Base-by-base conservation (phyloP, 2,113 vertebrate species). In the Prochilodus magdalenae region DNA sequence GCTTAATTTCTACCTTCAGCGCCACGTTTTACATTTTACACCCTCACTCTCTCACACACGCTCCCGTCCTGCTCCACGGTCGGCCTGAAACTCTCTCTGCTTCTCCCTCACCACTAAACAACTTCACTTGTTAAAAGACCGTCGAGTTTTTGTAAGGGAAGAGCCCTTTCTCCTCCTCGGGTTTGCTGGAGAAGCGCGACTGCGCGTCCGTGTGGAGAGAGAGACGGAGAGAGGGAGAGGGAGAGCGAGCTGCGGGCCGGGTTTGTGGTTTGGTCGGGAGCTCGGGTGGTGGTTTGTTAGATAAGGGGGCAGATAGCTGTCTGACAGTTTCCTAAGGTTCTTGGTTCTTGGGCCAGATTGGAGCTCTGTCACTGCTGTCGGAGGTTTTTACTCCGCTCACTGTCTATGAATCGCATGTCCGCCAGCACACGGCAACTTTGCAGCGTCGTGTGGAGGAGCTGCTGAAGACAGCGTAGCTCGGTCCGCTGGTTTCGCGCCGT, bases 21-120 rank as follows among this genome's bases (percentile, higher is more conserved):
- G 93, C 92, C 91, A 93, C 93, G 94, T 94, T 94, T 88, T 92
- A 90, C 89, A 65, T 89, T 60, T 60, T 26, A 60, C 57, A 60
- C 57, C 24, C 57, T 10, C 51, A 55, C 49, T 7, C 5, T 7
- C 49, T 5, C 53, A 22, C 57, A 60, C 57, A 60, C 57, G 63
- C 70, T 86, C 86, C 86, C 82, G 77, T 87, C 83, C 78, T 80
- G 16, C 49, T 36, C 26, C 51, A 18, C 47, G 18, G 1, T 26
- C 27, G 73, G 18, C 14, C 75, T 62, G 73, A 44, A 44, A 10
- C 40, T 44, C 40, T 44, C 40, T 44, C 40, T 44, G 40, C 22
- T 75, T 24, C 18, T 40, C 22, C 27, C 0, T 71, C n/a, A 18
- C 53, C 3, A 22, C 33, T 15, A 51, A 79, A 47, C 36, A 66